These are phyloP conservation scores for Leguminivora glycinivorella DNA, from an alignment of 1,140 invertebrate genomes.

Conservation along the genomic window DNA sequence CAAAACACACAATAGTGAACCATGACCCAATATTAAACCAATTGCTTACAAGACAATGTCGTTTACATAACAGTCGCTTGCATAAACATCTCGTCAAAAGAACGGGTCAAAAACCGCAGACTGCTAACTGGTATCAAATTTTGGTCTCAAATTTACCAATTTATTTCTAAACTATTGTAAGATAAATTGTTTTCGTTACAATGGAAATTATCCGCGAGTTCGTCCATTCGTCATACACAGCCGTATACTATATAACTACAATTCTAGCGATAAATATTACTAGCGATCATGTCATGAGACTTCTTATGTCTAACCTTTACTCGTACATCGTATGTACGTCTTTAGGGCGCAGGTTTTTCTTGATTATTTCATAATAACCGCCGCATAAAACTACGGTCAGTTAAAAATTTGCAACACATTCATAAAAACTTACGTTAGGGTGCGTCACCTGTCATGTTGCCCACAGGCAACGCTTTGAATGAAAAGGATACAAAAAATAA, in stretches of 20 bases:
- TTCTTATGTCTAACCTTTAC: no score
- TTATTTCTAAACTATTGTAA: background rate
- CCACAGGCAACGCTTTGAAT: background rate
- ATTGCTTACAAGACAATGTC: background rate
- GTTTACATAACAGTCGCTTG: slow-evolving; percentile 4
- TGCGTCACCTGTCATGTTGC: background rate
- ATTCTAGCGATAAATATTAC: no score
- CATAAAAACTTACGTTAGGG: background rate
- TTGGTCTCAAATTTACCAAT: background rate
- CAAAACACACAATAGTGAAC: slow-evolving; percentile 11
- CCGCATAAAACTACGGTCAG: no score
- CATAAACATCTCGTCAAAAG: background rate
- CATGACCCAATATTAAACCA: background rate
- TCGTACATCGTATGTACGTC: no score
- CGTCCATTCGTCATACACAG: no score
- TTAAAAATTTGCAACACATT: background rate
- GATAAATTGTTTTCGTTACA: no score
- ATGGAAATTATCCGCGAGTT: no score
- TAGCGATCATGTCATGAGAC: no score
- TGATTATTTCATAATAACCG: no score
- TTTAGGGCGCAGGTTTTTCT: no score
- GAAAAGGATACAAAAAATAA: background rate
- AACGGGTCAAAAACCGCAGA: background rate
- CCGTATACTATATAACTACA: no score
- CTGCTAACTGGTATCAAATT: background rate